Percentiles rank a stretch among this genome's conserved stretches.
Conservation (phyloP, 2,888 invertebrate species). For the Melipona beecheii region DNA sequence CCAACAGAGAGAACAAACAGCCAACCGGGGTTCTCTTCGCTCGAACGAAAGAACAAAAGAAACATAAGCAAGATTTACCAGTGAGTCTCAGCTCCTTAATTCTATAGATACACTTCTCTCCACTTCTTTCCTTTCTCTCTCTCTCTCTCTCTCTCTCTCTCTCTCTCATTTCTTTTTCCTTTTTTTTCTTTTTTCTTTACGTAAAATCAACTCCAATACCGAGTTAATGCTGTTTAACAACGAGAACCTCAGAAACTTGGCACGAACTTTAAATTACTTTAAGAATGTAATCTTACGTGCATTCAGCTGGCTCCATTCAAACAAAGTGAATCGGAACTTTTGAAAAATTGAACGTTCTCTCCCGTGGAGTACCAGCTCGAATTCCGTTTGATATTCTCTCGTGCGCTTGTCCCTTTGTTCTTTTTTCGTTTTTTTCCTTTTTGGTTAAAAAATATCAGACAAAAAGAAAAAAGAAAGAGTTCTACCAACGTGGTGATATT, state of each 20-base stretch:
- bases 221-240: slow-evolving; percentile 62
- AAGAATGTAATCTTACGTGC: slow-evolving; percentile 59
- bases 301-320: slow-evolving; percentile 40
- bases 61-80: slow-evolving; percentile 64
- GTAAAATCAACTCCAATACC: slow-evolving; percentile 59
- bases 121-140: no score
- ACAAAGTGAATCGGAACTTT: slow-evolving; percentile 45
- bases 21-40: slow-evolving; percentile 52
- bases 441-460: background rate
- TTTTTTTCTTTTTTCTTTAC: background rate
- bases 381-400: slow-evolving; percentile 42
- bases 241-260: slow-evolving; percentile 49
- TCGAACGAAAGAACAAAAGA: slow-evolving; percentile 49
- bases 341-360: slow-evolving; percentile 38
- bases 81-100: slow-evolving; percentile 60
- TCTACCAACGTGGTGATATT: background rate
- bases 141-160: background rate
- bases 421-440: background rate
- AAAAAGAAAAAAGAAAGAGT: background rate
- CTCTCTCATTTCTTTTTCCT: no score
- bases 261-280: slow-evolving; percentile 64
- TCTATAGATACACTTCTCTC: slow-evolving; percentile 48
- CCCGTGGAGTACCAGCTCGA: background rate
- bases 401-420: background rate
- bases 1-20: slow-evolving; percentile 57